Conservation (phyloP, 2,113 vertebrate genomes). For the Pygoscelis adeliae region DNA sequence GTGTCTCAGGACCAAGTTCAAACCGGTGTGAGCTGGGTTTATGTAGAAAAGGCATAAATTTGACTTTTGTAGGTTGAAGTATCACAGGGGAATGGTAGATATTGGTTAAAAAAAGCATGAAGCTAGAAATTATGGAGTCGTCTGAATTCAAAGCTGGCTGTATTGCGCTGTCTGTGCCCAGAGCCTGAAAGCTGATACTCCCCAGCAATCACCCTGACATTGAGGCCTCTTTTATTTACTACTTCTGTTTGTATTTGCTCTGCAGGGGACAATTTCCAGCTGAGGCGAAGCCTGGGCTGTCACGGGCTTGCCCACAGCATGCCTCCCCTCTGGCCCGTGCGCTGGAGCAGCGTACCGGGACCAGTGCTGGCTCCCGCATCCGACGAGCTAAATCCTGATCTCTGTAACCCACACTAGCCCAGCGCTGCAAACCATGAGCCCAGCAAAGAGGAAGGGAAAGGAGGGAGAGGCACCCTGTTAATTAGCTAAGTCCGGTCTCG, state of each 20-base stretch:
- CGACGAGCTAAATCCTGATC: not conserved
- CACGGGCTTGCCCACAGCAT: accelerated
- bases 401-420: not conserved
- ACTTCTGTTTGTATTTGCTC: not conserved
- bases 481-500: not conserved
- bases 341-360: not conserved
- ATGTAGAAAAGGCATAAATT: not conserved
- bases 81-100: not conserved
- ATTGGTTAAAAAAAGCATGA: not conserved
- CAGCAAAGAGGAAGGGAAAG: not conserved
- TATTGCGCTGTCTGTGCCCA: not conserved
- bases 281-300: not conserved
- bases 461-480: not conserved
- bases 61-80: not conserved
- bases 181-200: not conserved
- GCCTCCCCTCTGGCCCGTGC: not conserved
- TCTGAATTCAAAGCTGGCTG: not conserved
- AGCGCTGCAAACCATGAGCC: not conserved
- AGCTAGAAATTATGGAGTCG: not conserved
- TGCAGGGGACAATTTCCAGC: not conserved
- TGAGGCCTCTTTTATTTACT: not conserved
- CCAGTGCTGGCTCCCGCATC: accelerated
- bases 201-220: not conserved
- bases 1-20: not conserved
- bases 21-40: not conserved